Evolutionary conservation across 2,113 vertebrate genomes (phyloP).

Genomic region (Festucalex cinctus): DNA sequence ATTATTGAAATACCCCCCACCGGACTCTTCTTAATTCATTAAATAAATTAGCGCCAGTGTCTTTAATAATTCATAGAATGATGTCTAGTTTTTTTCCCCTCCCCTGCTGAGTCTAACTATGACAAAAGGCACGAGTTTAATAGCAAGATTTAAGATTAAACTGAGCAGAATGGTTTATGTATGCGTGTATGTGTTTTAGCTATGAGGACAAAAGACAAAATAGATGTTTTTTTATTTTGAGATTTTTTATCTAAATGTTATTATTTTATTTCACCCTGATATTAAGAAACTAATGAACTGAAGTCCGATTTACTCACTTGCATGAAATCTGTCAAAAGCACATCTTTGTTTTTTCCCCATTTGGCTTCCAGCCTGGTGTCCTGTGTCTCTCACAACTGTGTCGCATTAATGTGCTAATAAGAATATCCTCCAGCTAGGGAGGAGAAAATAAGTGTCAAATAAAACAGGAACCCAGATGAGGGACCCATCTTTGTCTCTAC

Average conservation of each 20-base stretch:
- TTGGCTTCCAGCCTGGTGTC: constrained; percentile 39
- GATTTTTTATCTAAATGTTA: not conserved
- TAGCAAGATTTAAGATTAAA: constrained; percentile 28
- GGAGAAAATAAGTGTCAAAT: constrained; percentile 58
- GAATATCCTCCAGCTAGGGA: constrained; percentile 69
- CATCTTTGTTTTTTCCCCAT: constrained; percentile 45
- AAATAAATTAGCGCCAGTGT: constrained; percentile 80
- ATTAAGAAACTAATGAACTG: constrained; percentile 6
- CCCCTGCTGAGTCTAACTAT: constrained; percentile 53
- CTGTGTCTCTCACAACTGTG: constrained; percentile 58
- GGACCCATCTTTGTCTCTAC: constrained; percentile 53
- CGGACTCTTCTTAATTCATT: constrained; percentile 87
- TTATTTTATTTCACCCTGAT: not conserved
- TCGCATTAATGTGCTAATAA: constrained; percentile 73
- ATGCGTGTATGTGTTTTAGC: not conserved
- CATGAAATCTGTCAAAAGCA: constrained; percentile 29
- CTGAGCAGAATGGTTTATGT: constrained; percentile 16
- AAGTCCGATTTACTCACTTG: not conserved
- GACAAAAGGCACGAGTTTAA: constrained; percentile 35
- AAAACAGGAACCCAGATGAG: constrained; percentile 50
- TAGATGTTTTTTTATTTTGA: not conserved
- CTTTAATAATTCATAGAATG: constrained; percentile 83
- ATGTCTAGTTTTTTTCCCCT: constrained; percentile 48
- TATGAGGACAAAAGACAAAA: constrained; percentile 13
- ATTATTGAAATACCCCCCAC: constrained; percentile 87